phyloP scores from a whole-genome alignment of 2,797 vertebrate genomes.

The Thalassophryne amazonica region DNA sequence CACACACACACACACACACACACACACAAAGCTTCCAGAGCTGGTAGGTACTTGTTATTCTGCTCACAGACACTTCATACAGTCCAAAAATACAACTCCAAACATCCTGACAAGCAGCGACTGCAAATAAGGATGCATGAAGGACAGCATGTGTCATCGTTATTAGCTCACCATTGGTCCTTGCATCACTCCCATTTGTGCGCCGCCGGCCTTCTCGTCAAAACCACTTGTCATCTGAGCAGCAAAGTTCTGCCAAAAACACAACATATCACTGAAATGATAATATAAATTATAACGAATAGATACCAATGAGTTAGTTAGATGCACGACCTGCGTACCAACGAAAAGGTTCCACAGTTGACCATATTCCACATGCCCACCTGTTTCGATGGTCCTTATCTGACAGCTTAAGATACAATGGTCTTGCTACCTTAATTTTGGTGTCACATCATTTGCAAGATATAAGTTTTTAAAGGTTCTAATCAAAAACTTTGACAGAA shows the following conservation, averaged over 20 bases:
- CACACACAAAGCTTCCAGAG: neutral
- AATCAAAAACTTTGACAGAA: no score
- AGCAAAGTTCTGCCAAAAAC: conserved; percentile 86
- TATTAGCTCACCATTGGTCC: conserved; percentile 82
- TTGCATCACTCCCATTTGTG: conserved; percentile 93
- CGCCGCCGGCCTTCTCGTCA: conserved; percentile 91
- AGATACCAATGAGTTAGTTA: no score
- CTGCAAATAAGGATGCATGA: neutral
- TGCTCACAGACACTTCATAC: neutral
- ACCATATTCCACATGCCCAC: no score
- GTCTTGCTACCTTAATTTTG: no score
- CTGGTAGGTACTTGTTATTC: neutral
- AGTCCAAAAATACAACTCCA: neutral
- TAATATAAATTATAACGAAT: no score
- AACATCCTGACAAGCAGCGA: neutral
- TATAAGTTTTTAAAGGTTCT: no score
- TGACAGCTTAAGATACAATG: no score
- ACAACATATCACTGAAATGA: no score
- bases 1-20: neutral
- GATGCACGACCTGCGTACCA: no score
- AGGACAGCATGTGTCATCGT: conserved; percentile 19
- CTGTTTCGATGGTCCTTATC: no score
- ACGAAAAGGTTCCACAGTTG: no score
- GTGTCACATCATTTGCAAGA: no score
- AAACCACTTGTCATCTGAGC: conserved; percentile 94